Percentiles rank a stretch among this genome's conserved stretches.
phyloP scores from a whole-genome alignment of 2,888 invertebrate species.

The Dioctria rufipes region DNA sequence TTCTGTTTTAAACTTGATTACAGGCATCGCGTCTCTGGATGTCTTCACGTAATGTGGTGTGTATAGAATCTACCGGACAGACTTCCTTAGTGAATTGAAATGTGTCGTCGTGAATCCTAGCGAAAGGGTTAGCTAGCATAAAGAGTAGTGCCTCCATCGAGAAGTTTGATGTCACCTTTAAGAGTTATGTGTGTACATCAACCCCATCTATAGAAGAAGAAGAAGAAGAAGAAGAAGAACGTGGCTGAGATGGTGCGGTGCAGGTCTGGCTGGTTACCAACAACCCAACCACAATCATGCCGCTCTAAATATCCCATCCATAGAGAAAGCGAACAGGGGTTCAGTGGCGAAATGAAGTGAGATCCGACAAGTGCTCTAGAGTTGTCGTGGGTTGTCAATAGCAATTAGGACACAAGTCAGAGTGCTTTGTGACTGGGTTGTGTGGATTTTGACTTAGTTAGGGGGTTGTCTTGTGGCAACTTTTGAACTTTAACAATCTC shows the following conservation, averaged over 20 bases:
- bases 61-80: not conserved
- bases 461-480: conserved; percentile 4
- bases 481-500: conserved; percentile 41
- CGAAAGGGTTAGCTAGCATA: no score
- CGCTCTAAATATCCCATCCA: not conserved
- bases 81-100: not conserved
- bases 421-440: conserved; percentile 1
- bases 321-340: not conserved
- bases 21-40: no score
- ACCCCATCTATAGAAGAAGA: not conserved
- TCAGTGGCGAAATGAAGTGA: conserved; percentile 7
- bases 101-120: no score
- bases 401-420: conserved; percentile 55
- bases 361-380: conserved; percentile 45
- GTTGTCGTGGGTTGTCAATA: conserved; percentile 54
- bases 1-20: not conserved
- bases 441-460: conserved; percentile 26
- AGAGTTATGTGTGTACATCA: conserved; percentile 20
- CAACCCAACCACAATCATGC: no score
- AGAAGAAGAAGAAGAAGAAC: no score
- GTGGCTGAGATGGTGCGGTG: no score
- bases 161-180: conserved; percentile 44
- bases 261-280: not conserved
- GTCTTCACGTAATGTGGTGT: not conserved
- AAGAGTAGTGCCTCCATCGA: not conserved